phyloP scores from a whole-genome alignment of 2,888 invertebrate genomes.

The Clunio marinus region DNA sequence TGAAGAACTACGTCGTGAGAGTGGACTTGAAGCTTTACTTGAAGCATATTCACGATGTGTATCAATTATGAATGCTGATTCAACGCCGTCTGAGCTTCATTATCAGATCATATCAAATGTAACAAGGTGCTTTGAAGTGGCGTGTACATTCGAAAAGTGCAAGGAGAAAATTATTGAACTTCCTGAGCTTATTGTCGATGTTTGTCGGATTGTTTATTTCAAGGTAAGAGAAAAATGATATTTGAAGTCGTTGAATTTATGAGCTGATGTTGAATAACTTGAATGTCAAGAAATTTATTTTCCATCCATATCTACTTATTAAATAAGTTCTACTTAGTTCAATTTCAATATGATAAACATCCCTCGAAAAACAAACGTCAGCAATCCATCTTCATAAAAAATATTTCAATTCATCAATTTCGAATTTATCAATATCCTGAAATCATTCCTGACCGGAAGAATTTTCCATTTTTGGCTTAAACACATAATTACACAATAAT shows the following conservation, averaged over 20 bases:
- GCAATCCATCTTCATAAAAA: no score
- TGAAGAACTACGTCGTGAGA: constrained; percentile 91
- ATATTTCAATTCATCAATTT: no score
- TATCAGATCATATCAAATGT: constrained; percentile 90
- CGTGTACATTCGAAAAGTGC: constrained; percentile 88
- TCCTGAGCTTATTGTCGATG: constrained; percentile 80
- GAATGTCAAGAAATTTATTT: no score
- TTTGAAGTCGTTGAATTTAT: no score
- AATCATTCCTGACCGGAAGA: no score
- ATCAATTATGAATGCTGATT: constrained; percentile 76
- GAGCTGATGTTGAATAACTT: no score
- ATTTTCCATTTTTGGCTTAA: no score
- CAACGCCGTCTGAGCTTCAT: constrained; percentile 70
- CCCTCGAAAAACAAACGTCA: not conserved
- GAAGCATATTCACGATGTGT: constrained; percentile 94
- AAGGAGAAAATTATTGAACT: constrained; percentile 80
- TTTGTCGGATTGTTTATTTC: constrained; percentile 80
- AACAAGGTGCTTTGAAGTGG: constrained; percentile 90
- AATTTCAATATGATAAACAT: not conserved
- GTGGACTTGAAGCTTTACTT: constrained; percentile 79
- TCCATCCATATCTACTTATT: not conserved
- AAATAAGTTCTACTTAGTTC: not conserved
- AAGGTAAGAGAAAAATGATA: constrained; percentile 56
- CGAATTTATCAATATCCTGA: no score
- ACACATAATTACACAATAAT: no score